Percentiles rank a stretch among this genome's conserved stretches.
phyloP scores from a whole-genome alignment of 2,888 invertebrate species.

The Mythimna impura region DNA sequence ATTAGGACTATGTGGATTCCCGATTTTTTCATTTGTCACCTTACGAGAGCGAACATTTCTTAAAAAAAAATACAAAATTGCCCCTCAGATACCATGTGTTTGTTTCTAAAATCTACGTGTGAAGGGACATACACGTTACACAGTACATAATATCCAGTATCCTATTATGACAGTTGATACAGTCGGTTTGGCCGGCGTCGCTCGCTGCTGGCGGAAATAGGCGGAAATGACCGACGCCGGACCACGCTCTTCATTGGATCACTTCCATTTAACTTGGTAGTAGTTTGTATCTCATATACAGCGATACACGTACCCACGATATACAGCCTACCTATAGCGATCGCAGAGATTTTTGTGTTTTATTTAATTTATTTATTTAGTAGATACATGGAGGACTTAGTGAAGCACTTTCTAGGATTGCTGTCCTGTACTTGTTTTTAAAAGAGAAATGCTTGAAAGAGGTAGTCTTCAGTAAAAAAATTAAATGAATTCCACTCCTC shows the following conservation, averaged over 20 bases:
- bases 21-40: no score
- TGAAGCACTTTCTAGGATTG: neutral
- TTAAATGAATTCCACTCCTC: no score
- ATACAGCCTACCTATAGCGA: neutral
- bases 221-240: slow-evolving; percentile 84
- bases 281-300: slow-evolving; percentile 12
- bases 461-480: no score
- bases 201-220: slow-evolving; percentile 76
- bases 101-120: neutral
- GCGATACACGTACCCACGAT: neutral
- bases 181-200: slow-evolving; percentile 62
- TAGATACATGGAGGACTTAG: no score
- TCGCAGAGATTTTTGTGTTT: neutral
- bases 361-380: no score
- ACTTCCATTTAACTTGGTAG: slow-evolving; percentile 49
- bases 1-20: no score
- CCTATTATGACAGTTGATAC: slow-evolving; percentile 42
- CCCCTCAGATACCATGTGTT: neutral
- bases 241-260: slow-evolving; percentile 64
- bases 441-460: neutral
- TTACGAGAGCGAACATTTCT: no score
- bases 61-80: neutral
- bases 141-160: slow-evolving; percentile 7
- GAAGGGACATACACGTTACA: neutral
- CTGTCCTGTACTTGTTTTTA: neutral